Evolutionary conservation across 2,113 vertebrate species (phyloP).

Genomic region (Prionailurus bengalensis): DNA sequence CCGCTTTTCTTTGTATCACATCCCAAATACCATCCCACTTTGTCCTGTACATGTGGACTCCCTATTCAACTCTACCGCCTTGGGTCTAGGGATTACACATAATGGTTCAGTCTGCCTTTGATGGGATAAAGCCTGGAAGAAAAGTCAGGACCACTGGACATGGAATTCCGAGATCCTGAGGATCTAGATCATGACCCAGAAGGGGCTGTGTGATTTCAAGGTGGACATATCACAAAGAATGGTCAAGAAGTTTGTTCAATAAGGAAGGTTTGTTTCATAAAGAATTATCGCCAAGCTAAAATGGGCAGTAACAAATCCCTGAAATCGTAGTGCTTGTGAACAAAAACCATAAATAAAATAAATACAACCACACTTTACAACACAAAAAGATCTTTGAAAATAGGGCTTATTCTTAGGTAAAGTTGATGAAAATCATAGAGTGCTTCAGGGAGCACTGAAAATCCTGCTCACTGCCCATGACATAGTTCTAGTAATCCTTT

Average conservation of each 20-base stretch:
- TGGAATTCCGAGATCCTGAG: neutral
- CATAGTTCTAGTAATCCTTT: neutral
- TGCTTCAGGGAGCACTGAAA: neutral
- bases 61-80: neutral
- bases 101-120: neutral
- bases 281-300: neutral
- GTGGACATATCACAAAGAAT: neutral
- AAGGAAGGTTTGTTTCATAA: neutral
- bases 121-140: neutral
- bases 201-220: neutral
- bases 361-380: neutral
- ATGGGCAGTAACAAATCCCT: neutral
- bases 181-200: neutral
- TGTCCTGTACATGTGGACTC: neutral
- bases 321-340: neutral
- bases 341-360: neutral
- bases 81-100: neutral
- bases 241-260: neutral
- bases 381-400: neutral
- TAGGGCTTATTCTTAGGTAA: neutral
- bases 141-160: neutral
- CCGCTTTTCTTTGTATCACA: neutral
- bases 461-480: neutral
- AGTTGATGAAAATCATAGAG: neutral
- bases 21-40: neutral